These are phyloP conservation scores for Cavia aperea DNA, from an alignment of 2,113 vertebrate species.

Conservation along the genomic window DNA sequence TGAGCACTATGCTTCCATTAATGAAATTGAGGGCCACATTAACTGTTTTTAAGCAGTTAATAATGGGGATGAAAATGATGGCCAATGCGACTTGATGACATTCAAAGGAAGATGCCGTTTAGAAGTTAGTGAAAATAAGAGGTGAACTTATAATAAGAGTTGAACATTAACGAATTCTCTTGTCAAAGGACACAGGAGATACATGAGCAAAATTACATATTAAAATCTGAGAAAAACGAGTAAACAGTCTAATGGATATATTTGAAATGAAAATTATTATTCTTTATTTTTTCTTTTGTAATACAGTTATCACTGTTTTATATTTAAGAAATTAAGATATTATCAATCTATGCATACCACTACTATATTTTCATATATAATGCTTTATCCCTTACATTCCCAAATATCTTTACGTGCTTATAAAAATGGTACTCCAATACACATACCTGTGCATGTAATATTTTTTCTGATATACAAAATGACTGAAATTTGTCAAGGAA, in stretches of 20 bases:
- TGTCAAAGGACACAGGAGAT: conserved; percentile 9
- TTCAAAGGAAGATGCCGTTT: conserved; percentile 11
- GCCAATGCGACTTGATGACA: conserved; percentile 6
- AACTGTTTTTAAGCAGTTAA: conserved; percentile 48
- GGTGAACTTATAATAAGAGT: not conserved
- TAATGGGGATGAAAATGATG: conserved; percentile 36
- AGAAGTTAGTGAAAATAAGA: conserved; percentile 14
- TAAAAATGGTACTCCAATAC: not conserved
- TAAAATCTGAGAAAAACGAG: conserved; percentile 22
- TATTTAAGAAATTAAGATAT: not conserved
- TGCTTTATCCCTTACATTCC: not conserved
- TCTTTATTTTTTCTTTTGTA: not conserved
- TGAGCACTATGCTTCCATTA: conserved; percentile 58
- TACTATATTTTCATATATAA: not conserved
- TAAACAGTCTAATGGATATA: not conserved
- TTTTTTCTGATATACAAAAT: not conserved
- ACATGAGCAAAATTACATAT: not conserved
- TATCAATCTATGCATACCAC: not conserved
- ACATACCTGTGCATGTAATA: not conserved
- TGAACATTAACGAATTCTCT: not conserved
- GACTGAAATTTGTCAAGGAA: conserved; percentile 7
- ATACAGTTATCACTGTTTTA: not conserved
- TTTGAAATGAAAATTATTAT: not conserved
- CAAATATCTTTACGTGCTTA: not conserved
- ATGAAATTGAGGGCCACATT: conserved; percentile 50